Percentiles rank a stretch among this genome's conserved stretches.
Evolutionary conservation across 2,888 invertebrate genomes (phyloP).

Genomic region (Steromphala cineraria): DNA sequence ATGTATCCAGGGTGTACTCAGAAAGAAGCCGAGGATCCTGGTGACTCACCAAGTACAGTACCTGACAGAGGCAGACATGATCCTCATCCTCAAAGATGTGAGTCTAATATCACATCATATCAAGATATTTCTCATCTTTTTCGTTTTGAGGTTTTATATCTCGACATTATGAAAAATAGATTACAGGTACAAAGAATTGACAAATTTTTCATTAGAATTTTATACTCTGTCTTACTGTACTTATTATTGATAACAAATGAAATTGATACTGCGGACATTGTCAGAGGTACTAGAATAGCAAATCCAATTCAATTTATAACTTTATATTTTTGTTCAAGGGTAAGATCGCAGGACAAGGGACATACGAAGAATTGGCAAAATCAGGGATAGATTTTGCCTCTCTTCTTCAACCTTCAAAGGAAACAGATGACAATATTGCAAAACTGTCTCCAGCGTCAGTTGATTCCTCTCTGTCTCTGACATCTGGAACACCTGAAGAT

Average conservation of each 20-base stretch:
- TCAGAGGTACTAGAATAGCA: too few species aligned
- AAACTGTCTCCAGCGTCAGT: conserved; percentile 45
- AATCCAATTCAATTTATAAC: neutral
- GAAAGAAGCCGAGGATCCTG: conserved; percentile 84
- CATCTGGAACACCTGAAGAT: conserved; percentile 38
- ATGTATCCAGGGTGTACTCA: conserved; percentile 78
- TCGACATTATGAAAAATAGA: too few species aligned
- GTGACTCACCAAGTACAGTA: conserved; percentile 92
- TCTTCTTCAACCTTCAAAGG: conserved; percentile 63
- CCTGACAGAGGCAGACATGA: conserved; percentile 74
- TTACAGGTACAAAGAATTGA: too few species aligned
- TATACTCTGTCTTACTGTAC: too few species aligned
- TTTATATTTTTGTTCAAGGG: conserved; percentile 58
- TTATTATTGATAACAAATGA: too few species aligned
- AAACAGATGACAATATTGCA: conserved; percentile 53
- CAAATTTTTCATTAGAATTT: too few species aligned
- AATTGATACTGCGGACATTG: too few species aligned
- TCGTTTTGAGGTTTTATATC: too few species aligned
- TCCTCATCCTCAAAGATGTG: conserved; percentile 76
- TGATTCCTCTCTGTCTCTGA: conserved; percentile 60
- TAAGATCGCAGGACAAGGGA: conserved; percentile 66
- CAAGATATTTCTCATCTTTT: too few species aligned
- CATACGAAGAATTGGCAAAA: conserved; percentile 67
- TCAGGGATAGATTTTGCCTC: conserved; percentile 71
- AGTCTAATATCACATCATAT: neutral